Evolutionary conservation across 2,888 invertebrate species (phyloP).

Genomic region (Hyppa rectilinea): DNA sequence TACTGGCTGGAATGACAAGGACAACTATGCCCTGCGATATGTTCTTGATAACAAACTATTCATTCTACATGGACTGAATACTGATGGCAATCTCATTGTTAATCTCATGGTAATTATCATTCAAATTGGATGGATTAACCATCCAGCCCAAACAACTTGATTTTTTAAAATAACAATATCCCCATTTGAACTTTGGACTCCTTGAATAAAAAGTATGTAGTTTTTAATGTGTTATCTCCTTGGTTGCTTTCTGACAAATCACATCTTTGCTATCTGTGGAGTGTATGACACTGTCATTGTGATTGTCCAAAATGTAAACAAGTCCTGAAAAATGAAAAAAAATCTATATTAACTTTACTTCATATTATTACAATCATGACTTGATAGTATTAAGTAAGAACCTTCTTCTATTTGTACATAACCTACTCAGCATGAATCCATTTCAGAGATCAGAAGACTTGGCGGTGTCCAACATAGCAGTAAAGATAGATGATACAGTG

Average conservation of each 20-base stretch:
- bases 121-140: background rate
- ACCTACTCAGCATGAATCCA: constrained; percentile 15
- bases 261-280: constrained; percentile 12
- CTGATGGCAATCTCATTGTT: constrained; percentile 92
- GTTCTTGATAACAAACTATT: constrained; percentile 92
- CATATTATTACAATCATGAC: constrained; percentile 14
- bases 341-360: background rate
- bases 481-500: constrained; percentile 91
- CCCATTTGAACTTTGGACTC: background rate
- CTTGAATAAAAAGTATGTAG: background rate
- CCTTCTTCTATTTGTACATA: background rate
- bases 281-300: constrained; percentile 22
- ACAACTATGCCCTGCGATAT: constrained; percentile 94
- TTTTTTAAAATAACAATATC: background rate
- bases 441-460: constrained; percentile 90
- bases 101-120: constrained; percentile 91
- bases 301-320: constrained; percentile 14
- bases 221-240: constrained; percentile 1
- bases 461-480: constrained; percentile 91
- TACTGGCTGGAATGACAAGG: constrained; percentile 93
- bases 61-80: constrained; percentile 91
- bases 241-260: background rate
- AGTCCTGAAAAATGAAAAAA: background rate
- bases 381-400: background rate
- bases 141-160: background rate